Evolutionary conservation across 2,113 vertebrate species (phyloP), one percentile per base, ranked within the genome.

Genomic region (Barbus barbus): DNA sequence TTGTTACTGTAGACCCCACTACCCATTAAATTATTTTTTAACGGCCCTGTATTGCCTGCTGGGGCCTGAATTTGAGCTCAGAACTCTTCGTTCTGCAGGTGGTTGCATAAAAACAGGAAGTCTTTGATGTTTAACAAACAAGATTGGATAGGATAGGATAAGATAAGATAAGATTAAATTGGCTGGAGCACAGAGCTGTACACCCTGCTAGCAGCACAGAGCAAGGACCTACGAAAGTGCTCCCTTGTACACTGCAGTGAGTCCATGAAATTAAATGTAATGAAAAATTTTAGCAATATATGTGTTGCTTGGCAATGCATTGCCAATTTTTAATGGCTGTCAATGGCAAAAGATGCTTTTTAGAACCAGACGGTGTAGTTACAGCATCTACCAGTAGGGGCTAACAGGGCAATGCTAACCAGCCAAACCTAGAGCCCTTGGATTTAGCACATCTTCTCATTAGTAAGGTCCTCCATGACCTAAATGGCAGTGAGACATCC

Each of bases 11-110:
- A 76, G 69, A 84, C 56, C 61, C 24, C n/a, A 18, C 60, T 80
- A 82, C 48, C 77, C 74, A 58, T 72, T 60, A 84, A 74, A 74
- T 84, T 72, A 46, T 72, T 84, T 36, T 78, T 82, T 82, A 84
- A 87, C n/a, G 41, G 14, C 7, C 33, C 67, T 71, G 33, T 38
- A 1, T 9, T n/a, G 20, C 22, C 67, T 38, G 67, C 67, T 38
- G 20, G 33, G 36, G 67, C 33, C 33, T 22, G 9, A 60, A 60
- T 75, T 48, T 75, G 44, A 75, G 72, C 46, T 75, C 44, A 75
- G 8, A 51, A 48, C 44, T 31, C 44, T 31, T 28, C 26, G 9
- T 75, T 75, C 26, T 31, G 16, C 44, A 51, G 24, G 14, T 31
- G 72, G 72, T 26, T 73, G 72, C 20, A 71, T 36, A 41, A 71